Conservation (phyloP, 1,140 invertebrate species). For the Venturia canescens region DNA sequence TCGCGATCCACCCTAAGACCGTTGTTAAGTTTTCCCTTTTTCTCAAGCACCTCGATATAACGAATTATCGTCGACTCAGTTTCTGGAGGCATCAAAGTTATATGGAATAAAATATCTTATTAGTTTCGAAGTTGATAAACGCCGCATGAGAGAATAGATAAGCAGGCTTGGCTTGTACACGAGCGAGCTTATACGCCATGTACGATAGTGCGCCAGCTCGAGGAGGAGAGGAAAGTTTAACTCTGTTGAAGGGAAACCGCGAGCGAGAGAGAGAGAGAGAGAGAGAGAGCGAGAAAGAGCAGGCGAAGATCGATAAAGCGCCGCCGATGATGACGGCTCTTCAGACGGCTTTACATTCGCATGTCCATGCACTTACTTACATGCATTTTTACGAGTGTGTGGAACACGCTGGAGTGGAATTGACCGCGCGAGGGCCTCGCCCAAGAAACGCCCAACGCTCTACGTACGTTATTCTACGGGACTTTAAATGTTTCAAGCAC, state of each 20-base stretch:
- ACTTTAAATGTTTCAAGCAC: background rate
- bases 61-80: too few species aligned
- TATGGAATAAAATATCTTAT: background rate
- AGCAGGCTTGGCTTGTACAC: background rate
- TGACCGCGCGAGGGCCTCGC: conserved; percentile 6
- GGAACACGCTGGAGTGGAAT: background rate
- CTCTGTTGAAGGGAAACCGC: conserved; percentile 67
- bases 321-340: conserved; percentile 26
- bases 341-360: conserved; percentile 10
- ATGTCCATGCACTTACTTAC: background rate
- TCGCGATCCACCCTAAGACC: too few species aligned
- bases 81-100: background rate
- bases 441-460: conserved; percentile 11
- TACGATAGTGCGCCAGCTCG: background rate
- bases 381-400: background rate
- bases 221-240: conserved; percentile 21
- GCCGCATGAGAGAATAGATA: conserved; percentile 11
- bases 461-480: background rate
- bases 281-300: conserved; percentile 68
- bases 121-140: background rate
- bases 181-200: background rate
- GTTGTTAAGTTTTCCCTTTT: too few species aligned
- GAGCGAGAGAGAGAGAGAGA: conserved; percentile 66
- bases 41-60: too few species aligned
- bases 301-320: conserved; percentile 66